A percentile compares a stretch with the other conserved stretches of the same genome.
Evolutionary conservation across 2,888 invertebrate genomes (phyloP).

Genomic region (Zaprionus obscuricornis): DNA sequence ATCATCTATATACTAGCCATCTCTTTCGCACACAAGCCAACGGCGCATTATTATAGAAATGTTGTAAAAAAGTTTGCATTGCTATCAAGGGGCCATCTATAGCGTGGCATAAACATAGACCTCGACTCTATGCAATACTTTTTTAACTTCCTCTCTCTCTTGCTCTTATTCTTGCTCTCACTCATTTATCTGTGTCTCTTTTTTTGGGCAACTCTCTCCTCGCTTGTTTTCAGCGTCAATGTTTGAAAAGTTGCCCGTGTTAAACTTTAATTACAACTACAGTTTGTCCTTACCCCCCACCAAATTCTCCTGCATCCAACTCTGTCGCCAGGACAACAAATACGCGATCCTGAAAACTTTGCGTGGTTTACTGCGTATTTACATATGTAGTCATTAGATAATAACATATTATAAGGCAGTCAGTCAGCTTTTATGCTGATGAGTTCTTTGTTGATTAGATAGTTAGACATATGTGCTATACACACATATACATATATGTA

Average conservation of each 20-base stretch:
- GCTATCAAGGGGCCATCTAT: conserved; percentile 64
- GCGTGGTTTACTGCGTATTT: conserved; percentile 57
- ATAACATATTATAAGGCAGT: conserved; percentile 58
- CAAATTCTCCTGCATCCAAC: conserved; percentile 6
- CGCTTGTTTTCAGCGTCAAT: conserved; percentile 32
- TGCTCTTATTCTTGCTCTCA: not conserved
- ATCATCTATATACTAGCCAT: too few relatives aligned
- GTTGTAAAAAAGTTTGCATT: conserved; percentile 68
- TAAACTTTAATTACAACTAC: conserved; percentile 72
- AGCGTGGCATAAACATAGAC: conserved; percentile 51
- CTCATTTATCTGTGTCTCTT: not conserved
- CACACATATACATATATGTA: not conserved
- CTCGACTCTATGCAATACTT: conserved; percentile 10
- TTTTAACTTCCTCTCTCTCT: not conserved
- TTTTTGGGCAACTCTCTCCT: not conserved
- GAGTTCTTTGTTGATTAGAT: conserved; percentile 5
- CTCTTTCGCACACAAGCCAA: too few relatives aligned
- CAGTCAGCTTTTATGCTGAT: conserved; percentile 14
- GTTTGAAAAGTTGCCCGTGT: conserved; percentile 68
- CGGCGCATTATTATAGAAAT: conserved; percentile 75
- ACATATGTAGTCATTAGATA: conserved; percentile 75
- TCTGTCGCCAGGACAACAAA: conserved; percentile 30
- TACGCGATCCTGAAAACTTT: conserved; percentile 44
- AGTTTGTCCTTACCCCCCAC: too few relatives aligned
- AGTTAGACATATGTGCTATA: not conserved